Conservation (phyloP, 2,113 vertebrate genomes). For the Paradoxurus hermaphroditus region DNA sequence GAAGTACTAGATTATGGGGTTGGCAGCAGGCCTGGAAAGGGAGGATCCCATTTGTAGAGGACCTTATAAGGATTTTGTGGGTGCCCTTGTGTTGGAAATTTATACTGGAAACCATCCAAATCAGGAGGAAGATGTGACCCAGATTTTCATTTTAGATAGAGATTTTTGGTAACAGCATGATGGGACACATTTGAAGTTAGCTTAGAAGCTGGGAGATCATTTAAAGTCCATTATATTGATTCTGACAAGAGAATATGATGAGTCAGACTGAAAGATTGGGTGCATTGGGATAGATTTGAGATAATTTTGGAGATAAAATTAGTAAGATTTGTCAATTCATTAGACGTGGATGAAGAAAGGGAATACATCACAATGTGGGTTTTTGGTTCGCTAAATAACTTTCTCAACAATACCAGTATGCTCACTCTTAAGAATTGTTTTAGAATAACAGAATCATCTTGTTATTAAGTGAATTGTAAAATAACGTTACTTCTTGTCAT, state of each 20-base stretch:
- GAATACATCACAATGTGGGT: background rate
- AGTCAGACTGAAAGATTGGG: background rate
- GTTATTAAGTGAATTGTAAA: background rate
- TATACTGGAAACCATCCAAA: background rate
- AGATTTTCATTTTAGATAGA: background rate
- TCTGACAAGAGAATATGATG: background rate
- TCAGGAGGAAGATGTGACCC: background rate
- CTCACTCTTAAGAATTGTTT: background rate
- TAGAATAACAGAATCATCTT: background rate
- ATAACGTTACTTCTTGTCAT: background rate
- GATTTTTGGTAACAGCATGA: background rate
- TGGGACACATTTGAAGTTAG: background rate
- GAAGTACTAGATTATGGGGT: background rate
- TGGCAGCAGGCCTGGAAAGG: background rate
- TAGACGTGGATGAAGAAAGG: background rate
- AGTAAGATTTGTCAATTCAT: background rate
- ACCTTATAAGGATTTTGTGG: background rate
- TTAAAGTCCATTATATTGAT: background rate
- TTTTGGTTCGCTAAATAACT: background rate
- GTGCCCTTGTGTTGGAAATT: background rate
- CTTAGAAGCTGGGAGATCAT: background rate
- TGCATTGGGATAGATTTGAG: background rate
- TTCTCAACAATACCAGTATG: background rate
- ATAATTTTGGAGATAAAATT: background rate
- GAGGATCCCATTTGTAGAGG: background rate